phyloP scores from a whole-genome alignment of 2,888 invertebrate genomes.

The Drosophila anceps region DNA sequence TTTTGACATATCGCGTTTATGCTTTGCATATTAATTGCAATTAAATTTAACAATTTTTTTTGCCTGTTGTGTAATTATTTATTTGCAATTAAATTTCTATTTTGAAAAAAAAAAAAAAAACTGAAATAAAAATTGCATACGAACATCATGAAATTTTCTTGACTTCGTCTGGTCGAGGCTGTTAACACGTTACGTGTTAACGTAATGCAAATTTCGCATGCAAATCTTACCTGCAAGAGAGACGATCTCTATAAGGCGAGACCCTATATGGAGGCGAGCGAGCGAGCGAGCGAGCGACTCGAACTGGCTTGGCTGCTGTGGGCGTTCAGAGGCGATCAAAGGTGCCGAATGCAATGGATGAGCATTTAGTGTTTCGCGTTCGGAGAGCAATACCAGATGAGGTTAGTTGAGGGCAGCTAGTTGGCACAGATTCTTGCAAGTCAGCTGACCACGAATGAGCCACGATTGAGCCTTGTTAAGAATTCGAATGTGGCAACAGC shows the following conservation, averaged over 20 bases:
- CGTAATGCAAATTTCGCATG: conserved; percentile 9
- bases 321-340: conserved; percentile 27
- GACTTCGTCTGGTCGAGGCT: conserved; percentile 4
- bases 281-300: conserved; percentile 3
- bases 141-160: conserved; percentile 1
- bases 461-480: conserved; percentile 59
- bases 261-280: conserved; percentile 28
- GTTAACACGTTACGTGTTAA: neutral
- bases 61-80: neutral
- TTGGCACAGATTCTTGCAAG: conserved; percentile 4
- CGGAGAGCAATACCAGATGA: neutral
- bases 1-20: conserved; percentile 1
- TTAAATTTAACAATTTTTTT: neutral
- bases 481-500: conserved; percentile 48
- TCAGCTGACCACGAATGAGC: conserved; percentile 13
- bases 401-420: conserved; percentile 1
- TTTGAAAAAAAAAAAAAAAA: neutral
- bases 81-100: conserved; percentile 7
- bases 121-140: neutral
- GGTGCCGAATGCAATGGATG: conserved; percentile 36
- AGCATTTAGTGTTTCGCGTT: neutral
- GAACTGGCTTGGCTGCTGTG: neutral
- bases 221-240: conserved; percentile 10
- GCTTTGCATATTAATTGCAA: conserved; percentile 10
- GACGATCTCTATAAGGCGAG: conserved; percentile 5